These are phyloP conservation scores for Pseudomyrmex cubaensis DNA, from an alignment of 1,140 invertebrate species.

Conservation along the genomic window DNA sequence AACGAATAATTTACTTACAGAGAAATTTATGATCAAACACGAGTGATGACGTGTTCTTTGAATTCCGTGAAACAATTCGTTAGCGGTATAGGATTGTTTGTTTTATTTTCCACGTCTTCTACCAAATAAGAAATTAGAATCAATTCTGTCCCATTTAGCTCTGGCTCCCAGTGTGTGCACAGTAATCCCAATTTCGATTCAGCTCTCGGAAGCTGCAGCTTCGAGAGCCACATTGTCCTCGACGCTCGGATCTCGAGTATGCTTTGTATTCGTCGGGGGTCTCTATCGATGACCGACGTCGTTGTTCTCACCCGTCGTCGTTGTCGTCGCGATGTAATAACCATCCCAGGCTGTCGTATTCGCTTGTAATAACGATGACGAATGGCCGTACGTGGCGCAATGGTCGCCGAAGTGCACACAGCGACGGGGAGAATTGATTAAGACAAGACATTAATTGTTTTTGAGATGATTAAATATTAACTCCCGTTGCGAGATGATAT, in stretches of 20 bases:
- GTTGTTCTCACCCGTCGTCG: conserved; percentile 29
- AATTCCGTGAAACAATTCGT: too few relatives aligned
- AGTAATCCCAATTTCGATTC: conserved; percentile 70
- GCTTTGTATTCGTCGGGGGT: conserved; percentile 63
- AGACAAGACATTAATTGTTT: conserved; percentile 25
- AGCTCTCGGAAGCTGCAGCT: conserved; percentile 10
- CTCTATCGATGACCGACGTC: conserved; percentile 61
- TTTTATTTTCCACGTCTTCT: too few relatives aligned
- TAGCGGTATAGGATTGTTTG: too few relatives aligned
- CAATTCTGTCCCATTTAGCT: too few relatives aligned
- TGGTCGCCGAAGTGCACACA: conserved; percentile 1
- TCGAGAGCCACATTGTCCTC: conserved; percentile 68
- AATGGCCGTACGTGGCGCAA: neutral
- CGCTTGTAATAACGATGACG: conserved; percentile 61
- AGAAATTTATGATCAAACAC: too few relatives aligned
- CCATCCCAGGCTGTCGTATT: conserved; percentile 49
- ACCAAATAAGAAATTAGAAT: too few relatives aligned
- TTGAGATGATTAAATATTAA: conserved; percentile 40
- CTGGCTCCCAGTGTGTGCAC: conserved; percentile 19
- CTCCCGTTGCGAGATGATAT: neutral
- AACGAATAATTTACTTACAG: too few relatives aligned
- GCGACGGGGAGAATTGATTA: neutral
- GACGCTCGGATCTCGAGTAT: conserved; percentile 51
- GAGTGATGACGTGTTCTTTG: too few relatives aligned
- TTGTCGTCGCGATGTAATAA: conserved; percentile 53